These are phyloP conservation scores for Melanitta fusca DNA, from an alignment of 2,797 vertebrate species.

Conservation along the genomic window DNA sequence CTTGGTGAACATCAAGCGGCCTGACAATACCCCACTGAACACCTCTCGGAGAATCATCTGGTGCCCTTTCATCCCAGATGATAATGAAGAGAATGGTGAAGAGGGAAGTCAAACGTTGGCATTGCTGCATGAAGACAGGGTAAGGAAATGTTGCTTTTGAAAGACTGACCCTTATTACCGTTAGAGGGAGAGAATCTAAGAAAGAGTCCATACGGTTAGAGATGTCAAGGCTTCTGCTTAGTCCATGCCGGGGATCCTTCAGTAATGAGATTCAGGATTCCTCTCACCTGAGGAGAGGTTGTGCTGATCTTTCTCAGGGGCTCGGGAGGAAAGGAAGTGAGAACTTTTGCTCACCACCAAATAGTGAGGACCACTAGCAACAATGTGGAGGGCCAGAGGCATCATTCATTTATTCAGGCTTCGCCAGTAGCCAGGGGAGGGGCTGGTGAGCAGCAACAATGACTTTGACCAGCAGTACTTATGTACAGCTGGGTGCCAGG, in stretches of 20 bases:
- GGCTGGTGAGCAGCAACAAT: neutral
- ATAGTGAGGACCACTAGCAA: neutral
- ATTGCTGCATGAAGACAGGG: constrained; percentile 94
- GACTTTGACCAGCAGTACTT: neutral
- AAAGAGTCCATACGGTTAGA: neutral
- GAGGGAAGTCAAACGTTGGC: constrained; percentile 93
- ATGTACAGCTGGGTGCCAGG: neutral
- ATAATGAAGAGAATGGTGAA: constrained; percentile 91
- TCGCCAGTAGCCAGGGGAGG: neutral
- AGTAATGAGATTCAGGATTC: neutral
- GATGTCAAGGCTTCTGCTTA: neutral
- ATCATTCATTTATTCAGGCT: neutral
- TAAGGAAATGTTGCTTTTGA: constrained; percentile 61
- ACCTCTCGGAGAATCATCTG: constrained; percentile 94
- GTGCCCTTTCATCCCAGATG: constrained; percentile 96
- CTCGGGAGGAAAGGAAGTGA: neutral
- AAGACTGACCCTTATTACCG: fast-evolving
- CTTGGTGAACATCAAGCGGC: constrained; percentile 89
- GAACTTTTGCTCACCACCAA: neutral
- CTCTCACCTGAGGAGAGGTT: neutral
- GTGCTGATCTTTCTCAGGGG: neutral
- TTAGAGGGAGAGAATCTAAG: neutral
- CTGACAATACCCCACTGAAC: constrained; percentile 88
- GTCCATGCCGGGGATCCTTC: neutral
- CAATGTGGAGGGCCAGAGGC: neutral